Evolutionary conservation across 92 coral and sea anemone genomes (phyloP).

Genomic region (Phymanthus crucifer): DNA sequence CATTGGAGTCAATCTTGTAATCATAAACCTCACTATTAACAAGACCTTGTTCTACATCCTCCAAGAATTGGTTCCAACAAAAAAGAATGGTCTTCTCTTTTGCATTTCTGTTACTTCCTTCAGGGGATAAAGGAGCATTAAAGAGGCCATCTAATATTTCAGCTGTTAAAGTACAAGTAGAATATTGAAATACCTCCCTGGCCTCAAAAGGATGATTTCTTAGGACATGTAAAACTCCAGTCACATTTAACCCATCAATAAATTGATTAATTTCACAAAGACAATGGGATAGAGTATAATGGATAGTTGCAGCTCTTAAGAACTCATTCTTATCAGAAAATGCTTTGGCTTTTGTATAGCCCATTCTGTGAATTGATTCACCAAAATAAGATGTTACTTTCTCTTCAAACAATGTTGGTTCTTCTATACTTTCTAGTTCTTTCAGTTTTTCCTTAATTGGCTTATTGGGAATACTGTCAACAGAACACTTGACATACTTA

Average conservation of each 20-base stretch:
- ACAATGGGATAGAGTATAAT: conserved; percentile 43
- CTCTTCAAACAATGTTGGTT: not conserved
- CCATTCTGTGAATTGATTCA: conserved; percentile 21
- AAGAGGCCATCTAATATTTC: conserved; percentile 51
- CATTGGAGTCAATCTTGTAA: conserved; percentile 27
- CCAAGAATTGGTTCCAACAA: conserved; percentile 43
- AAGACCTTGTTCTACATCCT: conserved; percentile 55
- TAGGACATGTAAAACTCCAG: conserved; percentile 44
- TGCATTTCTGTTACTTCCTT: conserved; percentile 56
- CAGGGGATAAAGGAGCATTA: conserved; percentile 36
- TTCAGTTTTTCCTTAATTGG: not conserved
- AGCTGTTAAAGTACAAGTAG: conserved; percentile 47
- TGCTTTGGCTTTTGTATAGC: conserved; percentile 20
- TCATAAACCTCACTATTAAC: conserved; percentile 26
- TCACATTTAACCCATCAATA: conserved; percentile 51
- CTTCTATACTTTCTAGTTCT: not conserved
- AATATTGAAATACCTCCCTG: conserved; percentile 48
- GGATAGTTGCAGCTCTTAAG: conserved; percentile 39
- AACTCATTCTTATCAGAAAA: conserved; percentile 41
- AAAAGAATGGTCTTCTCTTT: conserved; percentile 11
- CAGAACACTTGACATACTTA: conserved; percentile 33
- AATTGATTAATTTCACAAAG: conserved; percentile 55
- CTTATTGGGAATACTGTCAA: conserved; percentile 46
- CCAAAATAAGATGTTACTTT: conserved; percentile 22
- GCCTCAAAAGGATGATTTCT: conserved; percentile 51